Base-by-base conservation (phyloP, 2,888 invertebrate species). In the Drosophila nr. perissopoda region DNA sequence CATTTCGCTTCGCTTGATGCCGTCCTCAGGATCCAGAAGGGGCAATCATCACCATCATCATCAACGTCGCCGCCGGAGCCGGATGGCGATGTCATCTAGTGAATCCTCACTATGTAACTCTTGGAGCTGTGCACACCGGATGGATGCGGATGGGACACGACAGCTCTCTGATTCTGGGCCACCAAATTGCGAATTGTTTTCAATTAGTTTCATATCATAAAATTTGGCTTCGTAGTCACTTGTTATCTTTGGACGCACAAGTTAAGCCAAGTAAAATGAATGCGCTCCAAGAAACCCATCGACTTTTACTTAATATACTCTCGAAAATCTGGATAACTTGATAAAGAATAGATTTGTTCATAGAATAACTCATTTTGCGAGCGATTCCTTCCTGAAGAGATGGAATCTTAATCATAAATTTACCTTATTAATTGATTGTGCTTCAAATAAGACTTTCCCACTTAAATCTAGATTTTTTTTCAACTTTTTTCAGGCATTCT, bases 51-150 rank as follows among this genome's bases (percentile, higher is more conserved):
- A 33, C 4, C 10, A 10, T 11, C 10, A 33, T 33, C 11, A 33
- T 33, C 33, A 10, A 29, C 65, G 4, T 67, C 73, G 38, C 53
- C 74, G 2, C 82, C 63, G 10, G 68, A 82, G 29, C 70, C 82
- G n/a, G 78, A 81, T 25, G 75, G 69, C 10, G 84, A 81, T 66
- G 61, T 67, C 64, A 66, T 83, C n/a, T 83, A 80, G 53, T 33
- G 33, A 10, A 33, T 33, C 8, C 8, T 31, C 31, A 29, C 31
- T 8, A 31, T 31, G 7, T 31, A 31, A 31, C 31, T 31, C 31
- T 31, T 31, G 31, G 31, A 31, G 31, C 8, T 31, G 31, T 29
- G 29, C 29, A 29, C 29, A 29, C 29, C 7, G 7, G 0, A 29
- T 29, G 7, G 29, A 29, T 1, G 29, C 7, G 29, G 7, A 29